Evolutionary conservation across 2,888 invertebrate genomes (phyloP).

Genomic region (Epicampocera succincta): DNA sequence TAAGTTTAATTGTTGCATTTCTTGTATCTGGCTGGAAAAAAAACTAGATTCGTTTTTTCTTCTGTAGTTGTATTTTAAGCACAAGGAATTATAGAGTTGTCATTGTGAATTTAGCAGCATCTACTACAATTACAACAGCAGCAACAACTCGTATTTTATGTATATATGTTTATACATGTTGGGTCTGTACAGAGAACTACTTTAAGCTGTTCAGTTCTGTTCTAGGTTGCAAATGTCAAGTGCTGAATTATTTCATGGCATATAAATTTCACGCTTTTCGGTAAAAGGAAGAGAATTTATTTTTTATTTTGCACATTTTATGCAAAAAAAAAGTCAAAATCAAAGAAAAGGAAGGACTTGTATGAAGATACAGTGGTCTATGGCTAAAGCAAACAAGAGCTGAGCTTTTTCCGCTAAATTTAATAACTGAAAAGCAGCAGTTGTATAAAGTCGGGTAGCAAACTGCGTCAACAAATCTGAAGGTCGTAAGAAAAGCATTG

Average conservation of each 20-base stretch:
- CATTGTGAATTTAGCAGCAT: conserved; percentile 63
- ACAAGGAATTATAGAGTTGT: conserved; percentile 68
- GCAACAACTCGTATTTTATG: conserved; percentile 5
- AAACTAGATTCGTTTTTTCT: conserved; percentile 2
- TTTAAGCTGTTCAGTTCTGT: conserved; percentile 45
- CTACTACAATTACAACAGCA: conserved; percentile 40
- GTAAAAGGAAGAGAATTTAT: conserved; percentile 38
- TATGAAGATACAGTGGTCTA: background rate
- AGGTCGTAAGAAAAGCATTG: too few relatives aligned
- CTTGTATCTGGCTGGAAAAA: conserved; percentile 53
- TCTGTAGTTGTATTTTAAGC: conserved; percentile 39
- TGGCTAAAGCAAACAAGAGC: background rate
- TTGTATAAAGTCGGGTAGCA: too few relatives aligned
- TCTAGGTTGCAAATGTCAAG: conserved; percentile 68
- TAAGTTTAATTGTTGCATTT: conserved; percentile 69
- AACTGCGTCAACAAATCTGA: too few relatives aligned
- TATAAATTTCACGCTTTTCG: conserved; percentile 69
- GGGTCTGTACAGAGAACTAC: conserved; percentile 35
- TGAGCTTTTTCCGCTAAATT: too few relatives aligned
- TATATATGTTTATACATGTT: background rate
- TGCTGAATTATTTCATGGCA: conserved; percentile 68
- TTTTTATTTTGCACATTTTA: conserved; percentile 25
- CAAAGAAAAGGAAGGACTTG: background rate
- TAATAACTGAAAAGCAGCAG: too few relatives aligned
- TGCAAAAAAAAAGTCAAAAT: conserved; percentile 3